Evolutionary conservation across 1,140 invertebrate species (phyloP).

Genomic region (Drosophila teissieri): DNA sequence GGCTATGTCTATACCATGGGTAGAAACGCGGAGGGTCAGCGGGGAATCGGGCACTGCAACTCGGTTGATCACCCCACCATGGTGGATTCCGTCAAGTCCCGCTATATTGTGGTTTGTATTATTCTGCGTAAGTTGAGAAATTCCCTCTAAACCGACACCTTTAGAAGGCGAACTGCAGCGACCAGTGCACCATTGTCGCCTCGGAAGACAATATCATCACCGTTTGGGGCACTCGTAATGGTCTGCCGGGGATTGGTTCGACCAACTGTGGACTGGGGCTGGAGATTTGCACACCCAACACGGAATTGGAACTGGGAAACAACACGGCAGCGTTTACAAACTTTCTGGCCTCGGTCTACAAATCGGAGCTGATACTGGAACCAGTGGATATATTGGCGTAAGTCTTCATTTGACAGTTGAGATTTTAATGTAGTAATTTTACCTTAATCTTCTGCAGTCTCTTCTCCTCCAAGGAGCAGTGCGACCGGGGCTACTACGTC

Average conservation of each 20-base stretch:
- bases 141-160: neutral
- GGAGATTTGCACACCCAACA: slow-evolving; percentile 59
- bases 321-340: slow-evolving; percentile 83
- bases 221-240: slow-evolving; percentile 88
- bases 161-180: slow-evolving; percentile 86
- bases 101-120: slow-evolving; percentile 85
- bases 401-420: slow-evolving; percentile 44
- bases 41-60: slow-evolving; percentile 85
- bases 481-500: slow-evolving; percentile 86
- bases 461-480: slow-evolving; percentile 87
- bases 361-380: slow-evolving; percentile 85
- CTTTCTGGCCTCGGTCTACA: slow-evolving; percentile 84
- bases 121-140: neutral
- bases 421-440: slow-evolving; percentile 2
- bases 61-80: slow-evolving; percentile 84
- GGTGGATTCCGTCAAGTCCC: slow-evolving; percentile 86
- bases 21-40: slow-evolving; percentile 86
- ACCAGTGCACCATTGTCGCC: slow-evolving; percentile 88
- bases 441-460: slow-evolving; percentile 75
- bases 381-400: slow-evolving; percentile 86
- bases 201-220: slow-evolving; percentile 89
- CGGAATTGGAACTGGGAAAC: slow-evolving; percentile 72
- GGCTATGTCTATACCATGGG: slow-evolving; percentile 89
- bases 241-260: slow-evolving; percentile 75
- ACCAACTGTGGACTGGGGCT: slow-evolving; percentile 58